These are phyloP conservation scores for Cynodonichthys magdalenae DNA, from an alignment of 2,797 vertebrate genomes.

Conservation along the genomic window DNA sequence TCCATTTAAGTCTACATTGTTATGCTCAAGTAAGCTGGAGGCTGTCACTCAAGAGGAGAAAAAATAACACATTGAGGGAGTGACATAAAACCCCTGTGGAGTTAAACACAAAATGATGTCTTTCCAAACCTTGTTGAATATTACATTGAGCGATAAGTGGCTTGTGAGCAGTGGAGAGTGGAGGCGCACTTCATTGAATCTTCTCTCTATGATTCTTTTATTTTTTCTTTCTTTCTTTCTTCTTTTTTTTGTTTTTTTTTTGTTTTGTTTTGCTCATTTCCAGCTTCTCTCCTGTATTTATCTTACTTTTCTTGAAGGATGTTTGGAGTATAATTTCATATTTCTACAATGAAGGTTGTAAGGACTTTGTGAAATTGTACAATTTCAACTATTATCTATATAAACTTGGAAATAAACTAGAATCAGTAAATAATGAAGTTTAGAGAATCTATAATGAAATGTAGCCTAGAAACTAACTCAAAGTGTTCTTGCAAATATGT, in stretches of 20 bases:
- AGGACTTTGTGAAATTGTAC: background rate
- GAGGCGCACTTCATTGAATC: conserved; percentile 23
- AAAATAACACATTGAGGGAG: conserved; percentile 53
- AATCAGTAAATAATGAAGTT: background rate
- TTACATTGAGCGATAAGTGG: conserved; percentile 57
- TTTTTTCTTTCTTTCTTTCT: conserved; percentile 8
- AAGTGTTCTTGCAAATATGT: no score
- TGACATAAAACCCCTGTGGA: conserved; percentile 67
- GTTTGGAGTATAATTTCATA: background rate
- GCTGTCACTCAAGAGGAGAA: conserved; percentile 66
- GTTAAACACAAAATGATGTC: conserved; percentile 67
- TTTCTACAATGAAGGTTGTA: conserved; percentile 3
- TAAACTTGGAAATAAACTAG: background rate
- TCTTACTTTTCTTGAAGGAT: conserved; percentile 15
- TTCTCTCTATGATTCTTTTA: conserved; percentile 17
- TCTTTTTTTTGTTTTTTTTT: conserved; percentile 7
- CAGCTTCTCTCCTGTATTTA: conserved; percentile 16
- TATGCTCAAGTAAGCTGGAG: conserved; percentile 56
- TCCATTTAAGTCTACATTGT: conserved; percentile 67
- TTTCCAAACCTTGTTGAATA: conserved; percentile 59
- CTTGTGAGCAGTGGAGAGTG: conserved; percentile 42
- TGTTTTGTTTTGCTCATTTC: conserved; percentile 24
- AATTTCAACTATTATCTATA: background rate
- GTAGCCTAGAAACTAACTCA: no score
- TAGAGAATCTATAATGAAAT: no score